phyloP scores from a whole-genome alignment of 2,888 invertebrate species.

The Bunonema sp. region DNA sequence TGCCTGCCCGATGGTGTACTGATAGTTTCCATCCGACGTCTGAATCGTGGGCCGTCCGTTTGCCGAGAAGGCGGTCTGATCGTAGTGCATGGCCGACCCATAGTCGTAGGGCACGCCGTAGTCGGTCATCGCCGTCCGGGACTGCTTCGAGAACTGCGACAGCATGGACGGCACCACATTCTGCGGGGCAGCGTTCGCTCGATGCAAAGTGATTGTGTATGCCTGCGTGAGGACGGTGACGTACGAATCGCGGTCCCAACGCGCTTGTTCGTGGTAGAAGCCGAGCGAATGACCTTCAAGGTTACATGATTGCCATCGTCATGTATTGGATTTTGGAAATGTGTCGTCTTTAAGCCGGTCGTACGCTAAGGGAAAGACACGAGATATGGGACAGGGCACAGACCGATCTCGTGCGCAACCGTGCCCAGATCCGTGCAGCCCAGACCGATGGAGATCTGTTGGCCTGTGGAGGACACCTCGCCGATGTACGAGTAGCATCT shows the following conservation, averaged over 20 bases:
- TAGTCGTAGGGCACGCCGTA: conserved; percentile 33
- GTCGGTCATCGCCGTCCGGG: conserved; percentile 13
- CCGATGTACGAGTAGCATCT: conserved; percentile 40
- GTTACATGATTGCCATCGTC: no score
- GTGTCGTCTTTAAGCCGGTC: not conserved
- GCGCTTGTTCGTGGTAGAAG: conserved; percentile 37
- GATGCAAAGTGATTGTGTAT: no score
- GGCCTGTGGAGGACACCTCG: conserved; percentile 7
- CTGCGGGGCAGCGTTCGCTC: no score
- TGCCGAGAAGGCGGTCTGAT: conserved; percentile 18
- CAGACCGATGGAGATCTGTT: conserved; percentile 30
- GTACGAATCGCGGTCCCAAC: conserved; percentile 32
- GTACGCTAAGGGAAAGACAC: not conserved
- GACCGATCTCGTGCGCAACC: conserved; percentile 38
- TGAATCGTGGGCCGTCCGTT: conserved; percentile 19
- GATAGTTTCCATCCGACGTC: conserved; percentile 27
- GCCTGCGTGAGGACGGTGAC: conserved; percentile 19
- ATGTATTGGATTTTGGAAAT: no score
- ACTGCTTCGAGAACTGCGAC: conserved; percentile 28
- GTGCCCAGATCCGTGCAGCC: conserved; percentile 34
- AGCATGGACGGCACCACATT: conserved; percentile 18
- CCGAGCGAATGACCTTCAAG: conserved; percentile 35
- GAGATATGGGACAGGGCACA: not conserved
- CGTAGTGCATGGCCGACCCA: conserved; percentile 40
- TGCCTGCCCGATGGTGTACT: conserved; percentile 38